A percentile compares a stretch with the other conserved stretches of the same genome.
Evolutionary conservation across 2,797 vertebrate genomes (phyloP).

Genomic region (Tokudaia tokunoshimensis): DNA sequence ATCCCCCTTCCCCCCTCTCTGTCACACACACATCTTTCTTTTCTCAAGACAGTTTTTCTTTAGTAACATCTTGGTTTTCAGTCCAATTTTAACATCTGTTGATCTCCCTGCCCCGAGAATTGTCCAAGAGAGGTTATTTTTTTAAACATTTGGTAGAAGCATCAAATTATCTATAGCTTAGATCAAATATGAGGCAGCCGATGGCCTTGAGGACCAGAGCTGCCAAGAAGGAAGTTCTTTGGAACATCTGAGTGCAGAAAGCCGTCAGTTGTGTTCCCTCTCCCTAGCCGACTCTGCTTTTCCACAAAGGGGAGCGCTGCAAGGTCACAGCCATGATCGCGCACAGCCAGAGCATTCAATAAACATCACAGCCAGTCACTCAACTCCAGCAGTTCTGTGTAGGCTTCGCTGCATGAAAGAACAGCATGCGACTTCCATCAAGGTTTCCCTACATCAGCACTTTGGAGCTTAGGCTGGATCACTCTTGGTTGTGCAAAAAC

Average conservation of each 20-base stretch:
- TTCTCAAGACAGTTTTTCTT: background rate
- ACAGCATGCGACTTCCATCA: background rate
- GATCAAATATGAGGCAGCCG: background rate
- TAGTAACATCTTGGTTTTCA: slow-evolving; percentile 22
- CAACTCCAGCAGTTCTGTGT: background rate
- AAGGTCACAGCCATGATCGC: background rate
- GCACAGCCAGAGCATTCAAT: background rate
- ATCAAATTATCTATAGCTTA: slow-evolving; percentile 10
- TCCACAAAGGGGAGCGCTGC: background rate
- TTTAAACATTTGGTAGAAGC: slow-evolving; percentile 22
- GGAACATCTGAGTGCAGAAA: slow-evolving; percentile 14
- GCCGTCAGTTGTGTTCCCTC: slow-evolving; percentile 16
- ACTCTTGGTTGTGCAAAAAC: background rate
- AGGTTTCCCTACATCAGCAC: background rate
- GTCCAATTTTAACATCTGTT: background rate
- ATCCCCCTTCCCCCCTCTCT: background rate
- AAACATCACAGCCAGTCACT: background rate
- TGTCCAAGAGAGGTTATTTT: background rate
- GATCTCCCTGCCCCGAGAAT: background rate
- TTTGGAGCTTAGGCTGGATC: background rate
- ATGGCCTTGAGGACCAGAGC: background rate
- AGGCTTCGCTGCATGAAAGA: background rate
- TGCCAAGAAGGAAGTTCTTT: slow-evolving; percentile 18
- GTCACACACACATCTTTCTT: background rate
- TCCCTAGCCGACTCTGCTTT: background rate